Base-by-base conservation (phyloP, 2,113 vertebrate species). In the Aleadryas rufinucha region DNA sequence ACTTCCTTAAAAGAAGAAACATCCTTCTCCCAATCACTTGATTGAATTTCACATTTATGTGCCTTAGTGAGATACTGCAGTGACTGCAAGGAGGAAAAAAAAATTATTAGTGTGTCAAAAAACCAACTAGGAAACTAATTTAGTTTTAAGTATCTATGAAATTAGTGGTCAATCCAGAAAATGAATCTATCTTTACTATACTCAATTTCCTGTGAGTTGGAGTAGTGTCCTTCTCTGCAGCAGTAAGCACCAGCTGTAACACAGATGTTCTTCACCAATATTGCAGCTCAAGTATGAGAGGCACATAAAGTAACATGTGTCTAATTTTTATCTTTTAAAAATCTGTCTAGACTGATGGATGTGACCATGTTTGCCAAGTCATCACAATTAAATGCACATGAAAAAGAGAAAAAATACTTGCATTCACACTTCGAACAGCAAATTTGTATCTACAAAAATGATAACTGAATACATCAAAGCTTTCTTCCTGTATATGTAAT, bases 1-100 rank as follows among this genome's bases (percentile, higher is more conserved):
- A 99, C 98, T 59, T 99, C 98, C 96, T 98, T 99, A 97, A 99
- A 99, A 93, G 98, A 97, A 20, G 69, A 66, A 30, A 97, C 88
- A 61, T 99, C 98, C 88, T 98, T 99, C 84, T 99, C 99, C 99
- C 99, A 99, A 24, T 98, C 97, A 20, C 84, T 96, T 45, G 97
- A 97, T 78, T 99, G 99, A 28, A 98, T 98, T 95, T 99, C 98
- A 97, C 99, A 99, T 93, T 98, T 99, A 96, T 99, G 98, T 28
- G 99, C 99, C 95, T 99, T 99, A 37, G 94, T 98, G 94, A 99
- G 97, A 97, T 97, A 99, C 97, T 99, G 99, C 59, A 99, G 97
- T 2, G 98, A 98, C 99, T 99, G 84, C n/a, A 97, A 95, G 21
- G 61, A 78, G 61, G 20, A 49, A 41, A 93, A 76, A 92, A 96